These are phyloP conservation scores for Drosophila sp. DNA, from an alignment of 1,140 invertebrate species.

Conservation along the genomic window DNA sequence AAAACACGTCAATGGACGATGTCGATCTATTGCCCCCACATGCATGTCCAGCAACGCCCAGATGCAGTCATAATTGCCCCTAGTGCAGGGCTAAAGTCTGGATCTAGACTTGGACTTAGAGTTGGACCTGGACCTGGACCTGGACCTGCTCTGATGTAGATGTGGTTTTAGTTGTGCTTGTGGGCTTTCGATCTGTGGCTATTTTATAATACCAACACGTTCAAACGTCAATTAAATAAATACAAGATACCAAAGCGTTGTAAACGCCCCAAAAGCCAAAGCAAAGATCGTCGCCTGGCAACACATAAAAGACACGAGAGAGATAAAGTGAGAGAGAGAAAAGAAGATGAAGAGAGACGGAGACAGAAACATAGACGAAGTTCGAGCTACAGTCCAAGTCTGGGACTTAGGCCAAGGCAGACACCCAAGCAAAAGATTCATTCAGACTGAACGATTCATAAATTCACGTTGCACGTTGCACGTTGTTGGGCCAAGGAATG, in stretches of 20 bases:
- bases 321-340: neutral
- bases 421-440: slow-evolving; percentile 64
- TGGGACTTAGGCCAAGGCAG: neutral
- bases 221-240: slow-evolving; percentile 82
- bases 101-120: neutral
- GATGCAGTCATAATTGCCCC: slow-evolving; percentile 76
- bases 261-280: slow-evolving; percentile 70
- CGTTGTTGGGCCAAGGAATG: slow-evolving; percentile 53
- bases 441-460: slow-evolving; percentile 74
- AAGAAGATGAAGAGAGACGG: neutral
- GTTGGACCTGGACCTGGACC: too few species aligned
- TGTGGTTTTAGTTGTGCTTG: slow-evolving; percentile 7
- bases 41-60: slow-evolving; percentile 78
- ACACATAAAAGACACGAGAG: neutral
- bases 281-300: slow-evolving; percentile 23
- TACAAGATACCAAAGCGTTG: slow-evolving; percentile 82
- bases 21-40: slow-evolving; percentile 76
- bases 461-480: slow-evolving; percentile 43
- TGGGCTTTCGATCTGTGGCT: slow-evolving; percentile 43
- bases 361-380: neutral
- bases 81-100: slow-evolving; percentile 24
- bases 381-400: neutral
- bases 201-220: slow-evolving; percentile 81
- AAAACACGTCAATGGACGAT: slow-evolving; percentile 51
- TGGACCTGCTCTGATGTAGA: slow-evolving; percentile 30